These are phyloP conservation scores for Lynx canadensis DNA, from an alignment of 2,113 vertebrate species.

Conservation along the genomic window DNA sequence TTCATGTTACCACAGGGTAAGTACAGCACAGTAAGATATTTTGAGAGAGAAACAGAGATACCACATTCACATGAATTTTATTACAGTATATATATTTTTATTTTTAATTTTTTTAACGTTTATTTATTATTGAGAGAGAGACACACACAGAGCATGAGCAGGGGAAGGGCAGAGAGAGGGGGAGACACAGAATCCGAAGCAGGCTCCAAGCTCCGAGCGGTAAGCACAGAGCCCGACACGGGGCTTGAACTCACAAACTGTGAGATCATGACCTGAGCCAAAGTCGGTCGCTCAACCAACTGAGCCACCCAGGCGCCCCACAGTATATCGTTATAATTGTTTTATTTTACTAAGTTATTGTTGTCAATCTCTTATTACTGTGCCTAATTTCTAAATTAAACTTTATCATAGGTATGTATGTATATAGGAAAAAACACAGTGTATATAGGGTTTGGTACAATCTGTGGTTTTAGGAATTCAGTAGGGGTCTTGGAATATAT, in stretches of 20 bases:
- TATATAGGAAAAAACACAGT: neutral
- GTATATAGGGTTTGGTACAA: neutral
- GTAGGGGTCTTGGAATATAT: neutral
- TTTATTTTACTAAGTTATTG: neutral
- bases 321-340: neutral
- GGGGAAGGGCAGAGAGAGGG: too few species aligned
- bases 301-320: neutral
- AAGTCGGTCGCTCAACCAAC: too few species aligned
- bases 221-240: too few species aligned
- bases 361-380: neutral
- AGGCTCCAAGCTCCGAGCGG: too few species aligned
- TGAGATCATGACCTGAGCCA: too few species aligned
- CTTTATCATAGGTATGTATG: neutral
- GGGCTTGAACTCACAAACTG: too few species aligned
- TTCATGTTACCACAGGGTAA: neutral
- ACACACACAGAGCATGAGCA: too few species aligned
- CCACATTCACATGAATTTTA: neutral
- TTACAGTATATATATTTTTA: neutral
- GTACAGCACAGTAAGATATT: neutral
- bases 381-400: neutral
- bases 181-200: too few species aligned
- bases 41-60: neutral
- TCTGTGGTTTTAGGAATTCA: neutral
- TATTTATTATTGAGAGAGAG: too few species aligned
- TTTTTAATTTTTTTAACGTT: too few species aligned